These are phyloP conservation scores for Murina feae DNA, from an alignment of 2,113 vertebrate species.

Conservation along the genomic window DNA sequence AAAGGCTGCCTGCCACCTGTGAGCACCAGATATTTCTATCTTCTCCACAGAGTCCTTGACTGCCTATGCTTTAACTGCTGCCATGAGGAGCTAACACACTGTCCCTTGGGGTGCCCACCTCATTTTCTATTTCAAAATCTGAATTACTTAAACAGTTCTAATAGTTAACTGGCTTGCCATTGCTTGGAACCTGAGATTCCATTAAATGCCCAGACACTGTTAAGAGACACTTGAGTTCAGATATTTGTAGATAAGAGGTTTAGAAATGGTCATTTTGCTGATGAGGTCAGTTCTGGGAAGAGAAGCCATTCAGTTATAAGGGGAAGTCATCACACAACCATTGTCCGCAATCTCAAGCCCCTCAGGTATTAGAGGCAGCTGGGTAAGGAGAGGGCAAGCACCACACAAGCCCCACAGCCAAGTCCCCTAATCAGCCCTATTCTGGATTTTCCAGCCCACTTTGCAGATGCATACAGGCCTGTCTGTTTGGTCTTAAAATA, in stretches of 20 bases:
- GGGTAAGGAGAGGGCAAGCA: neutral
- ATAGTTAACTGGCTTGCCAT: neutral
- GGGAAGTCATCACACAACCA: too few species aligned
- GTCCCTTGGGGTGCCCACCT: neutral
- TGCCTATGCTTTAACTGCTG: neutral
- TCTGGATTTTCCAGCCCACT: neutral
- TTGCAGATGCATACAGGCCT: neutral
- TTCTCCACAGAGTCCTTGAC: neutral
- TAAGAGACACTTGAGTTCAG: neutral
- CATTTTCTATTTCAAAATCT: neutral
- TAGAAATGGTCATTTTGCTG: neutral
- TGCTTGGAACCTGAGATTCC: neutral
- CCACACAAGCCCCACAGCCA: rapidly evolving
- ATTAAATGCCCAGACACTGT: neutral
- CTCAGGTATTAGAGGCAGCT: too few species aligned
- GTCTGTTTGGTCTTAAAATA: neutral
- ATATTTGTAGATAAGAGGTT: neutral
- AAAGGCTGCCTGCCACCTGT: neutral
- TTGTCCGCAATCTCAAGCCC: neutral
- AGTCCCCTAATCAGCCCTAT: neutral
- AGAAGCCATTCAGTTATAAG: neutral
- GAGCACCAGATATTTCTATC: neutral
- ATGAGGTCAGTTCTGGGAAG: neutral
- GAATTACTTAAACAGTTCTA: neutral
- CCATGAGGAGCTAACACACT: too few species aligned